These are phyloP conservation scores for Nibea albiflora DNA, from an alignment of 2,113 vertebrate genomes.

Conservation along the genomic window DNA sequence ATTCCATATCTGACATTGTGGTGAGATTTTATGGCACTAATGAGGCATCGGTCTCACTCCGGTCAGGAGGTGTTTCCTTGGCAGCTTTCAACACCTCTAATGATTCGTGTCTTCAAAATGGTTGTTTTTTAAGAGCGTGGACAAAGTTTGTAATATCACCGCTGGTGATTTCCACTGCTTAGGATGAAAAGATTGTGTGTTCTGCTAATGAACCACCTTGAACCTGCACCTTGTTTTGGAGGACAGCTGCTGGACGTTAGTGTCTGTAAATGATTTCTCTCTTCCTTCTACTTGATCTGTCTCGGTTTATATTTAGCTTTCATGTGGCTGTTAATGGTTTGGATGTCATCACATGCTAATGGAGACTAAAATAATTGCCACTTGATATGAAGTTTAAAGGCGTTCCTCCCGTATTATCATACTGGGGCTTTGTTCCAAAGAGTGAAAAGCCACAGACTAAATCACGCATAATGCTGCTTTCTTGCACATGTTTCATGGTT, in stretches of 20 bases:
- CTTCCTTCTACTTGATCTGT: conserved; percentile 1
- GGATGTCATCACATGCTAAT: conserved; percentile 55
- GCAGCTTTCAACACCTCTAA: conserved; percentile 39
- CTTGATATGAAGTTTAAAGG: conserved; percentile 41
- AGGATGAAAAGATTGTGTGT: neutral
- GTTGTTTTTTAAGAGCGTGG: conserved; percentile 15
- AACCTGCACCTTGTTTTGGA: neutral
- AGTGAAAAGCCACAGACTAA: conserved; percentile 50
- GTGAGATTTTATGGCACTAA: conserved; percentile 46
- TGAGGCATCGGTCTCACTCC: conserved; percentile 43
- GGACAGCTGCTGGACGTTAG: conserved; percentile 12
- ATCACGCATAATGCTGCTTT: conserved; percentile 51
- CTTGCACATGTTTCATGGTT: conserved; percentile 43
- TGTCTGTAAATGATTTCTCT: neutral
- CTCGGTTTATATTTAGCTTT: conserved; percentile 25
- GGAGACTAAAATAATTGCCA: conserved; percentile 21
- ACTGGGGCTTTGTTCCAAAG: conserved; percentile 33
- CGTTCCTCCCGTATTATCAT: conserved; percentile 51
- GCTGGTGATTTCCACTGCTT: conserved; percentile 4
- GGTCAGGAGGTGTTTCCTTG: conserved; percentile 26
- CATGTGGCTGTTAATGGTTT: conserved; percentile 34
- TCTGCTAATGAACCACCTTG: neutral
- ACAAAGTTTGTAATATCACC: conserved; percentile 19
- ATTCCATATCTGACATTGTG: conserved; percentile 44
- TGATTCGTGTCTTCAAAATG: conserved; percentile 38